phyloP scores from a whole-genome alignment of 2,888 invertebrate species.

The Podotricha telesiphe region DNA sequence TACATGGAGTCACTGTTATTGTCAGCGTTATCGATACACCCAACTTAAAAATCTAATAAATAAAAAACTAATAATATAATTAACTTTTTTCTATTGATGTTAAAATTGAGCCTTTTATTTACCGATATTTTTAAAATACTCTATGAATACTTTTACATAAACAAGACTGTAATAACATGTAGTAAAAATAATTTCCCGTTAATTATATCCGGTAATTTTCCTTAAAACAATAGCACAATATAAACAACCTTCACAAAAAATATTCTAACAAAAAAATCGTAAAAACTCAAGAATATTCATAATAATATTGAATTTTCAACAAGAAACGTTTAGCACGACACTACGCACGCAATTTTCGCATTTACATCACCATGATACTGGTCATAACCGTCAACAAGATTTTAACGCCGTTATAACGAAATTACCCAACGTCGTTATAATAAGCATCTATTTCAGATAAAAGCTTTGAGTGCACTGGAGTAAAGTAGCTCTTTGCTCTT shows the following conservation, averaged over 20 bases:
- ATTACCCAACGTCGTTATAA: conserved; percentile 20
- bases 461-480: conserved; percentile 21
- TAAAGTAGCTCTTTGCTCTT: conserved; percentile 19
- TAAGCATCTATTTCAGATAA: conserved; percentile 26
- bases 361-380: conserved; percentile 33
- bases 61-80: too few species aligned
- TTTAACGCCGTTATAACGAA: conserved; percentile 30
- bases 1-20: too few species aligned
- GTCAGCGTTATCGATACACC: too few species aligned
- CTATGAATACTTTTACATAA: too few species aligned
- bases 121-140: too few species aligned
- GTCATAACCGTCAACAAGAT: conserved; percentile 38
- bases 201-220: too few species aligned
- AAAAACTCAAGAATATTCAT: conserved; percentile 9
- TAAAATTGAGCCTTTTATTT: too few species aligned
- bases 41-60: too few species aligned
- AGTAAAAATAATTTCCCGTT: too few species aligned
- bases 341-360: conserved; percentile 40
- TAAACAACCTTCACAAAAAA: neutral
- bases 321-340: conserved; percentile 6
- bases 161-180: too few species aligned
- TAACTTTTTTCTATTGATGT: too few species aligned
- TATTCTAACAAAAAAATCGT: neutral
- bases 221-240: too few species aligned
- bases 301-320: neutral